Base-by-base conservation (phyloP, 2,888 invertebrate genomes). In the Xestia ashworthii region DNA sequence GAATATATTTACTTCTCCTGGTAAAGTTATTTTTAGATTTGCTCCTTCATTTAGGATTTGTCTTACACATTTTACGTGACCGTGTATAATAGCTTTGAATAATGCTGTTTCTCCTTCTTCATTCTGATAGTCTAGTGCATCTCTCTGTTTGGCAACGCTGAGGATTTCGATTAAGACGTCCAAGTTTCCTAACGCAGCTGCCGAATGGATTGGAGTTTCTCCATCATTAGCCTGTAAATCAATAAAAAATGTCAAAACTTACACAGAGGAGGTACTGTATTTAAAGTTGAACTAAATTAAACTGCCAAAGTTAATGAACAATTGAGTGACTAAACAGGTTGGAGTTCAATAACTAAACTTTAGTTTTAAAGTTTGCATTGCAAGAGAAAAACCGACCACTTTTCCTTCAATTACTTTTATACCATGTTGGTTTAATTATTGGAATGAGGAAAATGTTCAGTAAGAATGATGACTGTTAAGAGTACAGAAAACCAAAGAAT, bases 151-250 rank as follows among this genome's bases (percentile, higher is more conserved):
- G 0, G 96, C 95, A 8, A 97, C 91, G 46, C 96, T 95, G 1
- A 97, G 92, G 3, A 97, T 95, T 93, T 97, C 97, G 68, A 93
- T 95, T 0, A 97, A 90, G 0, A 97, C 95, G 19, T 96, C 96
- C 19, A 95, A 64, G 80, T 97, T 95, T 0, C 97, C 97, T 19
- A 95, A 88, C 5, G 95, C 93, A 46, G 97, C 97, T 68, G 97
- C 97, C 48, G 97, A 95, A 88, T 97, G 97, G 5, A 97, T 93
- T 9, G 97, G 96, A 9, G 97, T 97, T 89, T 97, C 95, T 16
- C 96, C 96, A 50, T 97, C 95, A 25, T 96, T 95, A 71, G 96
- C 96, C 96, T 96, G 87, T 9, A 80, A 73, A 38, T 0, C 3
- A 65, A 50, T 4, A 38, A 62, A 60, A 62, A 38, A 11, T 5